A percentile compares a stretch with the other conserved stretches of the same genome.
Conservation (phyloP, 2,888 invertebrate genomes). For the Troides oblongomaculatus region DNA sequence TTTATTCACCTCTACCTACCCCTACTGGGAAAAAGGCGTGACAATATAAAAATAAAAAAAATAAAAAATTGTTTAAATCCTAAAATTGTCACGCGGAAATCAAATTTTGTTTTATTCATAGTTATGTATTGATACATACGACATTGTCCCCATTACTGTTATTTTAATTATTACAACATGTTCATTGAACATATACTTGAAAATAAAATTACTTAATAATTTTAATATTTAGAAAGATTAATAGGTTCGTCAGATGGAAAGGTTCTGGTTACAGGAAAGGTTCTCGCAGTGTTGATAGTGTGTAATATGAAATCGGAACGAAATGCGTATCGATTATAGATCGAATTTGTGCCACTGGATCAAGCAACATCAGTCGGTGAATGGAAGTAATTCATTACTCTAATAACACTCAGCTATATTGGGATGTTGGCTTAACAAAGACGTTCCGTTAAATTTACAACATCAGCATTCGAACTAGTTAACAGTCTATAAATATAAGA, state of each 20-base stretch:
- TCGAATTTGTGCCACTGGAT: constrained; percentile 27
- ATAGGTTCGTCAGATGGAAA: background rate
- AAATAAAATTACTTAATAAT: no score
- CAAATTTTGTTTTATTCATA: no score
- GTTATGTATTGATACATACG: no score
- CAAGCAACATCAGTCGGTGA: constrained; percentile 14
- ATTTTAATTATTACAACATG: background rate
- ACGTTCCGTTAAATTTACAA: constrained; percentile 1
- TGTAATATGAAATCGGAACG: constrained; percentile 13
- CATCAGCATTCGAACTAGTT: background rate
- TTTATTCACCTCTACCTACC: no score
- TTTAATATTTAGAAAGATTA: background rate
- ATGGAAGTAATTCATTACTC: constrained; percentile 26
- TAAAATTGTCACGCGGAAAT: background rate
- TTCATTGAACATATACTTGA: background rate
- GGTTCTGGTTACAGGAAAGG: background rate
- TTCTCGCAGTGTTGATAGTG: background rate
- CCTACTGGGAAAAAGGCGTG: no score
- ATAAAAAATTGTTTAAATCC: background rate
- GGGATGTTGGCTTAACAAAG: constrained; percentile 29
- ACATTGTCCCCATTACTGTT: no score
- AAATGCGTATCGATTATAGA: constrained; percentile 21
- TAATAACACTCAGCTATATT: constrained; percentile 28
- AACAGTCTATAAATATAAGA: background rate
- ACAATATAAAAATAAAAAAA: no score